Percentiles rank a stretch among this genome's conserved stretches.
phyloP scores from a whole-genome alignment of 2,797 vertebrate species.

The Craterocephalus amniculus region DNA sequence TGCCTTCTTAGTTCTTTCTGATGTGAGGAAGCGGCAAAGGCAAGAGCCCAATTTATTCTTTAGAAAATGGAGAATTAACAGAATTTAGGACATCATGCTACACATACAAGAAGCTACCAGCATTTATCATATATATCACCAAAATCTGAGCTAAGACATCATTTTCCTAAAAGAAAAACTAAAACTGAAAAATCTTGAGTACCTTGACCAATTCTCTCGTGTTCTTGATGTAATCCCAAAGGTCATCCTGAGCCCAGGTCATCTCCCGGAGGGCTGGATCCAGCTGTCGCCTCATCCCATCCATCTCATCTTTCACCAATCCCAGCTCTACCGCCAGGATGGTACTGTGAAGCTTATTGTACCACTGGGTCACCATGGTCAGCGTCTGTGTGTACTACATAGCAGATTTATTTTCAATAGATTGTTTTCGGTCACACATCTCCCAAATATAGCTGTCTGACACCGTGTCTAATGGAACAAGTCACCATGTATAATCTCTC shows the following conservation, averaged over 20 bases:
- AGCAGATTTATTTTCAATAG: neutral
- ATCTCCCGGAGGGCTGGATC: conserved; percentile 73
- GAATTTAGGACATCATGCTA: neutral
- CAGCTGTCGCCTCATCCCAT: conserved; percentile 70
- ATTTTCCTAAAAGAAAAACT: neutral
- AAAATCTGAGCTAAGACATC: neutral
- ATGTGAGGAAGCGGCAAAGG: neutral
- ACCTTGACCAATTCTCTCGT: conserved; percentile 70
- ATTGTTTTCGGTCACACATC: neutral
- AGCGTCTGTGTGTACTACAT: conserved; percentile 76
- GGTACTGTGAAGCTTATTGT: conserved; percentile 80
- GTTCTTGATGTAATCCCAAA: conserved; percentile 80
- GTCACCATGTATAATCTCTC: conserved; percentile 80
- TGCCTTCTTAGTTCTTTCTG: conserved; percentile 13
- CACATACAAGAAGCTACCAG: neutral
- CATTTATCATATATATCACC: neutral
- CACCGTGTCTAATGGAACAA: neutral
- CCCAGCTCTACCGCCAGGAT: conserved; percentile 78
- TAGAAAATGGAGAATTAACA: neutral
- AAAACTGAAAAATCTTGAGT: neutral
- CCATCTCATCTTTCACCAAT: conserved; percentile 73
- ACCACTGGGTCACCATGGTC: conserved; percentile 80
- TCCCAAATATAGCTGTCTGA: neutral
- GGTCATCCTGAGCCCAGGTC: conserved; percentile 78
- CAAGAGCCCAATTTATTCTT: neutral